Evolutionary conservation across 2,888 invertebrate species (phyloP), one percentile per base, ranked within the genome.

Genomic region (Polymixis flavicincta): DNA sequence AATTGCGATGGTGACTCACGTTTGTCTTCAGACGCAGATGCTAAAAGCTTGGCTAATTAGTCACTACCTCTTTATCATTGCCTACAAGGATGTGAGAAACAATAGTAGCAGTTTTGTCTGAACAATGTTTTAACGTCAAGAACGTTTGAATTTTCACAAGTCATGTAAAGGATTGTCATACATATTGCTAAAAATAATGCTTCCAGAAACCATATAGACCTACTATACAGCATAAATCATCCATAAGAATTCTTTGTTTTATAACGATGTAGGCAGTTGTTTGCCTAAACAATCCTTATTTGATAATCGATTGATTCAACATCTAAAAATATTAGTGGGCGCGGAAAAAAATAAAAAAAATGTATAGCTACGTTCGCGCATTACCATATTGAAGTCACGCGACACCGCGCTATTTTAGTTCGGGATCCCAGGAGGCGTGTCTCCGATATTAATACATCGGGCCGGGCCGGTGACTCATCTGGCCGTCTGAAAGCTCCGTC

Each of bases 381-480:
- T 91, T 91, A 92, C 90, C 90, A 92, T 92, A 92, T 91, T 89
- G 90, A 90, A 95, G 94, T 94, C 95, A 95, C 94, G 95, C 95
- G 95, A 95, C 94, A 94, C 94, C 89, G 90, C 86, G 92, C 95
- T 96, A 96, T 96, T 96, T 96, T 93, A 90, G 95, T 91, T 91
- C 90, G 92, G 91, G 92, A 92, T 92, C 94, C 93, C 94, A 94
- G 95, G 94, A 96, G 96, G 96, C 95, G 96, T 96, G 96, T 95
- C 96, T 95, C 94, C 93, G 94, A 91, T 96, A 95, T 95, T 94
- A 94, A 95, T 96, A 96, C 92, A 90, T 90, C 92, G 86, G 89
- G 90, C 92, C 91, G 89, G 92, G 91, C 91, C 86, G 89, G 91
- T 96, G 96, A 96, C 89, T 96, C 96, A 96, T 92, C 89, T 90